Evolutionary conservation across 2,113 vertebrate genomes (phyloP), one percentile per base, ranked within the genome.

Genomic region (Danionella cerebrum): DNA sequence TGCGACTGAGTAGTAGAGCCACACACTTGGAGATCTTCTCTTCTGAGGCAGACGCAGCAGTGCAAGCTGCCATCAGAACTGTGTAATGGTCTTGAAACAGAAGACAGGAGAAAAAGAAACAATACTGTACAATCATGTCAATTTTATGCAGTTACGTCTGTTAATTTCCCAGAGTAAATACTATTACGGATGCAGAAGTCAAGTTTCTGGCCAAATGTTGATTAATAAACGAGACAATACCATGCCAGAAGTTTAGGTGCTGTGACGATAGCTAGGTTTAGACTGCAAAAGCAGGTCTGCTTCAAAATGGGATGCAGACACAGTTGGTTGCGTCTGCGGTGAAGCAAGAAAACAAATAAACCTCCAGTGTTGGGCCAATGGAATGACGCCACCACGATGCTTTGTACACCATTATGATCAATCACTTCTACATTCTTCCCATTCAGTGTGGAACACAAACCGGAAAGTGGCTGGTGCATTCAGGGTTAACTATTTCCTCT

Each of bases 1-100:
- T 93, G 78, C 94, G 91, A 74, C 94, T 92, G 0, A 98, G 87
- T 18, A 98, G 89, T n/a, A 98, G 84, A 50, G 93, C 93, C 41
- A 94, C 85, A 77, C 94, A 93, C 79, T 84, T 89, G 74, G 86
- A 72, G 39, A 95, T 87, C 58, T 84, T 85, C 54, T 94, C 91
- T 71, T 98, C 93, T 13, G 84, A 77, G 57, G 84, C 86, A 66
- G 68, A 77, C 44, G 38, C 27, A 0, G 94, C 91, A 13, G 80
- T 82, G 78, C 92, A 94, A 11, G 91, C 88, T 74, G 89, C 90
- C 93, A 98, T 97, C 70, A 97, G 87, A 74, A 93, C 82, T 0
- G 91, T 94, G 75, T 85, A 89, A 0, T 89, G 77, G 84, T 92
- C 95, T 98, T 81, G 18, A 70, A 45, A 31, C 41, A 1, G 3